phyloP scores from a whole-genome alignment of 2,797 vertebrate genomes.

The Sphenodon punctatus region DNA sequence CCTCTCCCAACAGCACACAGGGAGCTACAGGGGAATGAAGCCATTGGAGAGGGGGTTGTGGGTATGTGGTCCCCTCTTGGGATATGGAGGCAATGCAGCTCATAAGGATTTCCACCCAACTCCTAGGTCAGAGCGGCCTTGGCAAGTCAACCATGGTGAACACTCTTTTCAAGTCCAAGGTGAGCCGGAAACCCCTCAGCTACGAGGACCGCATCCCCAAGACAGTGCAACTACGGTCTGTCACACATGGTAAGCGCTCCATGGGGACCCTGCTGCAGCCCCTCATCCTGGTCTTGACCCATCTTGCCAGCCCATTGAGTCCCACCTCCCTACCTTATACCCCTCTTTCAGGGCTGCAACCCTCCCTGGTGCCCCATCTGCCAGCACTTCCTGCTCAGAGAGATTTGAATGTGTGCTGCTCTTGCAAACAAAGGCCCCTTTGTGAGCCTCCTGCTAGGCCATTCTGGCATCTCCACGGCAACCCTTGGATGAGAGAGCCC shows the following conservation, averaged over 20 bases:
- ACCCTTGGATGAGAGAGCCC: background rate
- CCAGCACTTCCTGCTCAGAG: background rate
- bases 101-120: background rate
- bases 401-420: background rate
- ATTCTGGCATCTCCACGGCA: background rate
- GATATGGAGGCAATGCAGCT: background rate
- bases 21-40: too few relatives aligned
- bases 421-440: background rate
- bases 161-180: constrained; percentile 95
- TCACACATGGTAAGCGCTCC: constrained; percentile 82
- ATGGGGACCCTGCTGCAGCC: too few relatives aligned
- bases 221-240: constrained; percentile 87
- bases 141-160: constrained; percentile 96
- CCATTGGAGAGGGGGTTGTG: too few relatives aligned
- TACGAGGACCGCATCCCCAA: constrained; percentile 82
- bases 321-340: too few relatives aligned
- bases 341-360: background rate
- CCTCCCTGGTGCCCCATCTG: background rate
- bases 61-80: background rate
- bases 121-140: constrained; percentile 91
- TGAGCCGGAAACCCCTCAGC: constrained; percentile 82
- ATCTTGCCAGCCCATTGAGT: too few relatives aligned
- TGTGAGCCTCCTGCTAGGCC: background rate
- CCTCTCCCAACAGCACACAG: too few relatives aligned
- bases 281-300: background rate